Conservation (phyloP, 2,797 vertebrate genomes). For the Coracias cyanogaster region DNA sequence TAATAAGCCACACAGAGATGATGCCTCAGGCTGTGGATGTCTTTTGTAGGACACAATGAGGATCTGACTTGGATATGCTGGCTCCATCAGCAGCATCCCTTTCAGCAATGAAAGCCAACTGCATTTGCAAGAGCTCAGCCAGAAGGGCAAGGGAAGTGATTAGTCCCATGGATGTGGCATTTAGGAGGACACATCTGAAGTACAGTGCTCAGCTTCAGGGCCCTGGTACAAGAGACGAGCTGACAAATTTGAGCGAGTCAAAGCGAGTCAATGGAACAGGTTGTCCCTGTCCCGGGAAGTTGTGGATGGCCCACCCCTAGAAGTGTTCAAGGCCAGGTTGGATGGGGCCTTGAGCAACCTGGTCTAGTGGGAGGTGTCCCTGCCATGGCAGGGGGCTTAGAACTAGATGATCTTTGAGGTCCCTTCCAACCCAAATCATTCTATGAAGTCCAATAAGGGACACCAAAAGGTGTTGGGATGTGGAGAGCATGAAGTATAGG, state of each 20-base stretch:
- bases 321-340: too few species aligned
- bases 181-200: background rate
- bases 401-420: too few species aligned
- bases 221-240: fast-evolving
- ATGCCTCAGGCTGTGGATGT: background rate
- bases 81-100: background rate
- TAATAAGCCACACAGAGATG: background rate
- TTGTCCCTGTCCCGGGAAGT: too few species aligned
- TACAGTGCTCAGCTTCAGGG: fast-evolving
- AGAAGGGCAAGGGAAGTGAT: background rate
- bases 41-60: background rate
- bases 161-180: background rate
- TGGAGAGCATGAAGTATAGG: fast-evolving
- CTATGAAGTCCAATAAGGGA: background rate
- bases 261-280: too few species aligned
- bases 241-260: background rate
- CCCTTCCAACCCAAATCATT: too few species aligned
- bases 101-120: background rate
- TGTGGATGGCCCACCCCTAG: too few species aligned
- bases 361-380: too few species aligned
- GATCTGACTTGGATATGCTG: background rate
- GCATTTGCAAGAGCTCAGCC: background rate
- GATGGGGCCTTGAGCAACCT: too few species aligned
- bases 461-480: background rate
- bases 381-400: too few species aligned